A percentile compares a stretch with the other conserved stretches of the same genome.
Evolutionary conservation across 2,888 invertebrate genomes (phyloP).

Genomic region (Macroteleia sp.): DNA sequence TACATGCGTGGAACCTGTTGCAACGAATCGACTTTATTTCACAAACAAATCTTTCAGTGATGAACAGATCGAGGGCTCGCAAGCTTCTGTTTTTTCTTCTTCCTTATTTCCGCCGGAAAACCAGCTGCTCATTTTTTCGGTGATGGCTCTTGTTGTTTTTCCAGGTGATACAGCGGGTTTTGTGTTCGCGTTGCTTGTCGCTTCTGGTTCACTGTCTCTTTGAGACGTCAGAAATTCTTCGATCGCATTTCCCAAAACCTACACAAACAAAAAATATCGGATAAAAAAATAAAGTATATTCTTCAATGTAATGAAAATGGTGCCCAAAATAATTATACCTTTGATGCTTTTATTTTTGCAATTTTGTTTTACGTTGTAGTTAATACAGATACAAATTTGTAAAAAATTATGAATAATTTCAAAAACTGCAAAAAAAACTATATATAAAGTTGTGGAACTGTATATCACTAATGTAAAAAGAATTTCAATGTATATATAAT

Average conservation of each 20-base stretch:
- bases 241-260: constrained; percentile 91
- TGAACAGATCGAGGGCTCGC: constrained; percentile 92
- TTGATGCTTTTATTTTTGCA: too few species aligned
- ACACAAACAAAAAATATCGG: too few species aligned
- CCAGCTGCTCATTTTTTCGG: constrained; percentile 77
- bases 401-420: too few species aligned
- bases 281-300: too few species aligned
- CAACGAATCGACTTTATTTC: constrained; percentile 86
- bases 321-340: too few species aligned
- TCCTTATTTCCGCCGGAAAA: constrained; percentile 86
- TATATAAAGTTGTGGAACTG: too few species aligned
- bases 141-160: constrained; percentile 73
- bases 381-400: too few species aligned
- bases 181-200: constrained; percentile 74
- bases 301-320: too few species aligned
- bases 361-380: too few species aligned
- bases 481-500: too few species aligned
- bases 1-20: constrained; percentile 25
- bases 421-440: too few species aligned
- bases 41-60: constrained; percentile 94
- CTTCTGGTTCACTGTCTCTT: constrained; percentile 84
- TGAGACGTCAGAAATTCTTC: constrained; percentile 90
- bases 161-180: constrained; percentile 80
- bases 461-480: too few species aligned
- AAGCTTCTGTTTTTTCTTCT: constrained; percentile 88